Percentiles rank a stretch among this genome's conserved stretches.
Evolutionary conservation across 1,140 invertebrate genomes (phyloP).

Genomic region (Diplogasteroides magnus): DNA sequence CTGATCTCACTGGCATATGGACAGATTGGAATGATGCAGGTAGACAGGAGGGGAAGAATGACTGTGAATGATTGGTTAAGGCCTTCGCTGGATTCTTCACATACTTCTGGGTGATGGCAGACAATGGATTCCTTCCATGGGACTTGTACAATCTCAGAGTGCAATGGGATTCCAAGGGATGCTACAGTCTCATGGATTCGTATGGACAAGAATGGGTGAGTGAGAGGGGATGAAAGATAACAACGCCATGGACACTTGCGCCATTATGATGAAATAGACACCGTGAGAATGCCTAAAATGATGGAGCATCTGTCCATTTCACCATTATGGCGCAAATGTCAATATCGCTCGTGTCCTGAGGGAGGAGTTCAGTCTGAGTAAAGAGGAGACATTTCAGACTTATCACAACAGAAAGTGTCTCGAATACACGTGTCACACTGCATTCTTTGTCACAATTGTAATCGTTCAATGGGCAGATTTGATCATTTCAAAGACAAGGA

Average conservation of each 20-base stretch:
- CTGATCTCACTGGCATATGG: slow-evolving; percentile 77
- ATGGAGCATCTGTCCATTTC: background rate
- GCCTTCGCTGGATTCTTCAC: slow-evolving; percentile 58
- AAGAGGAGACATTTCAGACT: slow-evolving; percentile 57
- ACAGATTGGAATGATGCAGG: slow-evolving; percentile 97
- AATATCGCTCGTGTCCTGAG: too few species aligned
- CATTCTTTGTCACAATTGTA: slow-evolving; percentile 59
- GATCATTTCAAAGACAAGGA: slow-evolving; percentile 59
- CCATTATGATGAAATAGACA: too few species aligned
- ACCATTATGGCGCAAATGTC: slow-evolving; percentile 44
- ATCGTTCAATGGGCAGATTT: slow-evolving; percentile 60
- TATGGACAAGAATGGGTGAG: slow-evolving; percentile 66
- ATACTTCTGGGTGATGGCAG: slow-evolving; percentile 64
- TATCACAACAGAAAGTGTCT: slow-evolving; percentile 58
- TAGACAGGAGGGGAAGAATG: slow-evolving; percentile 60
- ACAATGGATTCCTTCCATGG: slow-evolving; percentile 63
- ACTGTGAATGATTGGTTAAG: slow-evolving; percentile 8
- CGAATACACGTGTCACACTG: slow-evolving; percentile 59
- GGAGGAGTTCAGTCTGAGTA: too few species aligned
- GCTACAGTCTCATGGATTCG: slow-evolving; percentile 63
- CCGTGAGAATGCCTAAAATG: too few species aligned
- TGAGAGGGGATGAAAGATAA: too few species aligned
- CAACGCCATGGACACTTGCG: too few species aligned
- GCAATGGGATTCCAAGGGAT: slow-evolving; percentile 62
- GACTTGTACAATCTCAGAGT: slow-evolving; percentile 60